Percentiles rank a stretch among this genome's conserved stretches.
phyloP scores from a whole-genome alignment of 1,140 invertebrate genomes.

The Nasonia longicornis region DNA sequence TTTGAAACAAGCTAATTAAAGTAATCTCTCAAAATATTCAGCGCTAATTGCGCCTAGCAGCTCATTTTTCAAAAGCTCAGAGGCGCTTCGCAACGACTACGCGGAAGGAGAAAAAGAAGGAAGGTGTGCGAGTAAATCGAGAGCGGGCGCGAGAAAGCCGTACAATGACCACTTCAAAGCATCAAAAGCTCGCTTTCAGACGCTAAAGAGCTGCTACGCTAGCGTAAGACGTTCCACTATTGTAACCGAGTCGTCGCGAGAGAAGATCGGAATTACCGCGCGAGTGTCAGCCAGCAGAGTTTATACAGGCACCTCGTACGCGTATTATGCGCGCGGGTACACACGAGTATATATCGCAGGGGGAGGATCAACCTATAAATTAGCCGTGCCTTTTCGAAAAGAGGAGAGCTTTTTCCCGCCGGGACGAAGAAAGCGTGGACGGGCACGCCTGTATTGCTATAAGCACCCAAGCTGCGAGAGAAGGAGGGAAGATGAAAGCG shows the following conservation, averaged over 20 bases:
- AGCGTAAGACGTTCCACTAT: neutral
- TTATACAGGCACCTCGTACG: neutral
- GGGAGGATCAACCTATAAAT: conserved; percentile 53
- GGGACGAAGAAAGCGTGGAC: conserved; percentile 26
- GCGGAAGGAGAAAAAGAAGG: neutral
- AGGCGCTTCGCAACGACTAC: neutral
- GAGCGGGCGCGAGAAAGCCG: neutral
- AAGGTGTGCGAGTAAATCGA: conserved; percentile 18
- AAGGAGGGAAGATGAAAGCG: conserved; percentile 57
- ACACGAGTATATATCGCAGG: neutral
- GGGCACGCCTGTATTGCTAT: conserved; percentile 9
- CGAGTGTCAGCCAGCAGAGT: neutral
- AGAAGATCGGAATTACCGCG: conserved; percentile 17
- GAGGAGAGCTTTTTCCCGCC: conserved; percentile 47
- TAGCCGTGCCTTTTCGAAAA: conserved; percentile 49
- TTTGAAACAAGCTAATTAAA: neutral
- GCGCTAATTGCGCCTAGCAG: conserved; percentile 5
- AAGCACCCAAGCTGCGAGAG: neutral
- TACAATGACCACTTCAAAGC: conserved; percentile 23
- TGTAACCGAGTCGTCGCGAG: neutral
- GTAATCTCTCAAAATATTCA: conserved; percentile 7
- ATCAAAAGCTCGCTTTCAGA: conserved; percentile 22
- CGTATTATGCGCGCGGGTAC: neutral
- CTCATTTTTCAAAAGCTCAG: conserved; percentile 27
- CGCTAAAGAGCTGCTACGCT: neutral